phyloP scores from a whole-genome alignment of 35 echinoderm and acorn worm genomes.

The Diadema setosum region DNA sequence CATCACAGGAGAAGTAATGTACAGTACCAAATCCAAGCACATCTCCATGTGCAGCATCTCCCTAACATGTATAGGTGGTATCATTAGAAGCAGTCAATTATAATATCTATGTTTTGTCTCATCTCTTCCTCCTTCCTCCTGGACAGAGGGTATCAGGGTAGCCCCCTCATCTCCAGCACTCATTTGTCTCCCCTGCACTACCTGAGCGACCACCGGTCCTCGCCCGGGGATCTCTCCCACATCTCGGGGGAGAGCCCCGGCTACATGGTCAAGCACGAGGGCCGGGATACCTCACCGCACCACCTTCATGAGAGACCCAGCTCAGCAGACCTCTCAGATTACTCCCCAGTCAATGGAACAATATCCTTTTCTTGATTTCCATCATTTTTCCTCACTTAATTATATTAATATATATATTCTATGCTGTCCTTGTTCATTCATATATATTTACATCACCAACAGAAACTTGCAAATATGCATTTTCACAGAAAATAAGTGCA shows the following conservation, averaged over 20 bases:
- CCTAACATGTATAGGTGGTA: neutral
- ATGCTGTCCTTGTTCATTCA: too few species aligned
- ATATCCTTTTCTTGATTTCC: conserved; percentile 81
- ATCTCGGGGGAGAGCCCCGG: conserved; percentile 19
- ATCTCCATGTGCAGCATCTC: too few species aligned
- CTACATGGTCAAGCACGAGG: conserved; percentile 73
- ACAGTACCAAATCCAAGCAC: too few species aligned
- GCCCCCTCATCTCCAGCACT: conserved; percentile 29
- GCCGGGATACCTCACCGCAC: conserved; percentile 29
- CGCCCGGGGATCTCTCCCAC: conserved; percentile 35
- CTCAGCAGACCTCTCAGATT: conserved; percentile 67
- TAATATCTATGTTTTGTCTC: neutral
- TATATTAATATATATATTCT: too few species aligned
- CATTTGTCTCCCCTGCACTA: conserved; percentile 9
- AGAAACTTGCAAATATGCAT: too few species aligned
- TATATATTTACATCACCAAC: too few species aligned
- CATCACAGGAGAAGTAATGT: too few species aligned
- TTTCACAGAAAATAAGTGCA: too few species aligned
- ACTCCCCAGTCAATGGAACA: conserved; percentile 68
- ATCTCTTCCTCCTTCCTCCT: neutral
- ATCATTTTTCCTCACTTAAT: neutral
- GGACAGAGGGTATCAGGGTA: conserved; percentile 31
- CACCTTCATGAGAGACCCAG: conserved; percentile 14
- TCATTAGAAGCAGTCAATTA: neutral
- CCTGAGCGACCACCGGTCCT: conserved; percentile 32